Evolutionary conservation across 2,113 vertebrate genomes (phyloP), one percentile per base, ranked within the genome.

Genomic region (Ceratotherium simum): DNA sequence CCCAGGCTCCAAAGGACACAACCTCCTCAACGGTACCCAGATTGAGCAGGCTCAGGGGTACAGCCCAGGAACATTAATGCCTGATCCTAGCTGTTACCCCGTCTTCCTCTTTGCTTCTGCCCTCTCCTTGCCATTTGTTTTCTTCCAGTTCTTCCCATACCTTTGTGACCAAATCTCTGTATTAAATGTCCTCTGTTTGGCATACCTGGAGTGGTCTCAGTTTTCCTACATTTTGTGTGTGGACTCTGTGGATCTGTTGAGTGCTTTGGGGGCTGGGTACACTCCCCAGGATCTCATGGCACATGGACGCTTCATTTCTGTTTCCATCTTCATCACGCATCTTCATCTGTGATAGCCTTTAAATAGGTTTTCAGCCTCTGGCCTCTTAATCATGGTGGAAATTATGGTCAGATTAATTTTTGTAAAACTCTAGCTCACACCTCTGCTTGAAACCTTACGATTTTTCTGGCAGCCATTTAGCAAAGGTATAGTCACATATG

Each of bases 381-480:
- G 11, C 69, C 62, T 84, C 78, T 78, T 87, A 6, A 39, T 69
- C 51, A 78, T 42, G 60, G 27, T 62, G n/a, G 67, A 48, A 16
- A 56, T 73, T 58, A 31, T 65, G 31, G 78, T 8, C 42, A 83
- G 33, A 23, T 80, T 87, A 56, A 72, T 60, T 62, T 36, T 76
- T 58, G 31, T n/a, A 39, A 69, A 82, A 89, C 33, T 82, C 70
- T 54, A 31, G 14, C 69, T 56, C 36, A 70, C 39, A 62, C 58
- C n/a, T 90, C 60, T 78, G 39, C 31, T 93, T 18, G 62, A 83
- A 96, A 89, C 39, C 23, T 2, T 36, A 23, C n/a, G 27, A 0
- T 54, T 87, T 89, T 51, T 33, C 25, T 95, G 76, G 46, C 33
- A 62, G 51, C 8, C 31, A n/a, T 75, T 82, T 81, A 73, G 36